Base-by-base conservation (phyloP, 1,140 invertebrate genomes). In the Drosophila pandora region DNA sequence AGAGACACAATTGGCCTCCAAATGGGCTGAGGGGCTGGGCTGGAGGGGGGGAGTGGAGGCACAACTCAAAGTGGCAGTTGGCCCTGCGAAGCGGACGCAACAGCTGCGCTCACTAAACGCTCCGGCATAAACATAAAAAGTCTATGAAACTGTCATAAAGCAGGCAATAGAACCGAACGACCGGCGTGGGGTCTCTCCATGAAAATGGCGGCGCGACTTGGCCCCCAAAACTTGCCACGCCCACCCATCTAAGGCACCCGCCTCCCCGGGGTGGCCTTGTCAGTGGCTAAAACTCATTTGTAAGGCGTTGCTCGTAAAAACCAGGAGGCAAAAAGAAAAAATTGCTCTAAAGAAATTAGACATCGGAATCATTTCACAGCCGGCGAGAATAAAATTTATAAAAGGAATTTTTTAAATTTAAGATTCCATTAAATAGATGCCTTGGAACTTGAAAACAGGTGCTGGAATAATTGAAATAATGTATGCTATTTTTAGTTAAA, bases 141-240 rank as follows among this genome's bases (percentile, higher is more conserved):
- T 87, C 83, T 87, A 87, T 87, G 83, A 87, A 87, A 87, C 70
- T 87, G 82, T 87, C 83, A 87, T 87, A 87, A 87, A 87, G 83
- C 83, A 87, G 83, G 83, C 83, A 87, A 87, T 87, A 87, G 83
- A 87, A 88, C 45, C 75, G 70, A 87, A 87, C 82, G 82, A 87
- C 82, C 78, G 79, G 67, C 73, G 55, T 43, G 61, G 60, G 64
- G 45, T 59, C 58, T 25, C 47, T 30, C 0, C 9, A 13, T 6
- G 6, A 10, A 50, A 59, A 32, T 60, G 57, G 28, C 7, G 57
- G 28, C 7, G 45, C 21, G 48, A 61, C 39, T 13, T 13, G n/a
- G 39, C 39, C 41, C 17, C 21, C 39, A 5, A 28, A 43, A 55
- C 48, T 53, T 54, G 68, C 50, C 28, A 62, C 54, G 32, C 79